Conservation (phyloP, 2,113 vertebrate species). For the Thinocorus orbignyianus region DNA sequence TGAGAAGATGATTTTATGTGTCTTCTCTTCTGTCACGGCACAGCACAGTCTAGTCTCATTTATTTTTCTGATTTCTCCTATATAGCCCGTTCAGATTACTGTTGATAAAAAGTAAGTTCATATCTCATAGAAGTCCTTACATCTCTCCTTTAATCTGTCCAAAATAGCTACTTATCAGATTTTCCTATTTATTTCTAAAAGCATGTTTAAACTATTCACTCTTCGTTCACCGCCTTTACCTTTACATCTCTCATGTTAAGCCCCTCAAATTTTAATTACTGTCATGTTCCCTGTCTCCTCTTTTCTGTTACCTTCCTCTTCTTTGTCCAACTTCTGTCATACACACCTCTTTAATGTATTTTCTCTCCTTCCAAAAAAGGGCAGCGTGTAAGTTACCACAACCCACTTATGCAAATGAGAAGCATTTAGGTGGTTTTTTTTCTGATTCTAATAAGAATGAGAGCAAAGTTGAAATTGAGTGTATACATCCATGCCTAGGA, state of each 20-base stretch:
- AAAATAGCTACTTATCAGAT: not conserved
- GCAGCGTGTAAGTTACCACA: not conserved
- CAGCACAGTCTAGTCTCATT: slow-evolving; percentile 42
- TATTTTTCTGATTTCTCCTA: slow-evolving; percentile 58
- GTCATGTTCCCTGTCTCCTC: not conserved
- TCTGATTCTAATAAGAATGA: not conserved
- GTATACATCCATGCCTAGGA: not conserved
- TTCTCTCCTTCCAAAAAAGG: not conserved
- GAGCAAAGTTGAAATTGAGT: not conserved
- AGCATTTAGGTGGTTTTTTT: not conserved
- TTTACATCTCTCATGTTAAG: not conserved
- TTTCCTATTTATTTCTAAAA: not conserved
- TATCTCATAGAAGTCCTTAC: not conserved
- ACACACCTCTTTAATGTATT: not conserved
- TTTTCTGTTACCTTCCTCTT: not conserved
- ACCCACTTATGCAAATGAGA: not conserved
- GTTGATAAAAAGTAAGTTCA: slow-evolving; percentile 62
- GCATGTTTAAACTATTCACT: slow-evolving; percentile 27
- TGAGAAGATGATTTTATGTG: not conserved
- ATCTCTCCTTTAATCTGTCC: slow-evolving; percentile 33
- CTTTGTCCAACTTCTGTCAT: not conserved
- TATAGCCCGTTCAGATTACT: slow-evolving; percentile 64
- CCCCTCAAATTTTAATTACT: not conserved
- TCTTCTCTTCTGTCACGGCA: not conserved
- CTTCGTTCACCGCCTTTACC: not conserved